Base-by-base conservation (phyloP, 1,140 invertebrate genomes). In the Caenorhabditis tropicalis region DNA sequence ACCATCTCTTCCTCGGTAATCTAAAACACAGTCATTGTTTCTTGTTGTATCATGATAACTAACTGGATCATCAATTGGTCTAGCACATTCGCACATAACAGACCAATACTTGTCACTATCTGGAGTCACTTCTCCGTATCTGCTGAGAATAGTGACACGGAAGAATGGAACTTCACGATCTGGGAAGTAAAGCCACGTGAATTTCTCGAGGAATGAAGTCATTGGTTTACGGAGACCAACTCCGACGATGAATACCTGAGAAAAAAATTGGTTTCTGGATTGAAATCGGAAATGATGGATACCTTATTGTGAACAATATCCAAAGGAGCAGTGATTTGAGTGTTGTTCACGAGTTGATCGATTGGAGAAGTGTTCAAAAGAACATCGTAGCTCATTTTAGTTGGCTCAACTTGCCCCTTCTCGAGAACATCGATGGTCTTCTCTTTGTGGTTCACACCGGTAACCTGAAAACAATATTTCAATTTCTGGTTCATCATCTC, bases 161-260 rank as follows among this genome's bases (percentile, higher is more conserved):
- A 91, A 91, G 85, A 91, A 91, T 39, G 90, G 91, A 82, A 91
- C 91, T 24, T 86, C 82, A 16, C 83, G 88, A 70, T 91, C 91
- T 53, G 90, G 90, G 80, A 91, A 91, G 82, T 91, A 91, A 31
- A 91, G 85, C 90, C 90, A 91, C 27, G 91, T 91, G 87, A 89
- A 90, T 29, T 85, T 86, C 82, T 91, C 60, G 21, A 86, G 81
- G 79, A 88, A 84, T 82, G 89, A 87, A 31, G 91, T 88, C 84
- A 91, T 89, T 60, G 91, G 90, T 27, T 89, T 81, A 31, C 87
- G 81, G 46, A 91, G 81, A 12, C 90, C 90, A 51, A 91, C 86
- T 48, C 90, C 90, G 56, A 91, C 87, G 74, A 91, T 88, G 65
- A 90, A 89, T 9, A 91, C 89, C 88, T 90, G 60, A 84, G 24